Evolutionary conservation across 30 jellyfish, hydroid and myxozoan species (phyloP), one percentile per base, ranked within the genome.

Genomic region (Mastigias papua): DNA sequence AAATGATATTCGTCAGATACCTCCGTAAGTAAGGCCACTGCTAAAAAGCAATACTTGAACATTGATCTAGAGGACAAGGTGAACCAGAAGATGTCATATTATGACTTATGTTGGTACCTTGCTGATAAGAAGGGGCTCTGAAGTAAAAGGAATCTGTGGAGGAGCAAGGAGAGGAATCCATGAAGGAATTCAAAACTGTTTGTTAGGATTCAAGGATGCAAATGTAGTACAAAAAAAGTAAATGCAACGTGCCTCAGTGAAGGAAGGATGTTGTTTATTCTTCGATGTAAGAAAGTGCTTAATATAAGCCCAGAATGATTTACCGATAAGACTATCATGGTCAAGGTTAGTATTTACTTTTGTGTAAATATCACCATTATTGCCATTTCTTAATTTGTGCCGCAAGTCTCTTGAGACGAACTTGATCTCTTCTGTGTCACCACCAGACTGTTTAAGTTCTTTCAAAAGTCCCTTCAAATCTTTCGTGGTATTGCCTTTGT

Each of bases 21-120:
- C 79, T 15, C 4, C 84, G 67, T 13, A 73, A 27, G 67, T 7
- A 73, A 10, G 84, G 84, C 13, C 84, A 73, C 10, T 78, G 25
- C 60, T 26, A 25, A 64, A 31, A 73, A 64, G 29, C 19, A 19
- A 73, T 26, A 21, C 7, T 21, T 19, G 64, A 31, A 21, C 7
- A 4, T 33, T 73, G 84, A 50, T 73, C 67, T 7, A 73, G 75
- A 7, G 64, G 64, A 73, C 84, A 73, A 19, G 84, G 84, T 19
- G 84, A 73, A 42, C 75, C 74, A 34, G 68, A 31, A 15, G 68
- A 33, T 27, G 6, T 73, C 84, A 73, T 73, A 25, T 42, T 33
- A 11, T 73, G 51, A 22, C 28, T 42, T 31, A 73, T 34, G 11
- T 73, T 73, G 31, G 31, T 31, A 3, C 28, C n/a, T 73, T 42